Evolutionary conservation across 2,888 invertebrate genomes (phyloP).

Genomic region (Callinectes sapidus): DNA sequence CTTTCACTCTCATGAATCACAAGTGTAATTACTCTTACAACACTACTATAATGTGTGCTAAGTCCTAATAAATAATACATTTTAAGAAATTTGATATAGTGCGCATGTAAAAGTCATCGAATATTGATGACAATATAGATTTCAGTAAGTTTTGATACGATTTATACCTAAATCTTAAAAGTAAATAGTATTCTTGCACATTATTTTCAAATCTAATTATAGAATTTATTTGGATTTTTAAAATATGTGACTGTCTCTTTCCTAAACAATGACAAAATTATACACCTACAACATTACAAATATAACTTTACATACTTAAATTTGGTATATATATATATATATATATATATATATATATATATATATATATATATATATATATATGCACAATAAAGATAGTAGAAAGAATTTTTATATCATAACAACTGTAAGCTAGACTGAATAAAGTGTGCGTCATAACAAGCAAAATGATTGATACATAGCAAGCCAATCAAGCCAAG

Average conservation of each 20-base stretch:
- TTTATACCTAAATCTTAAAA: too few relatives aligned
- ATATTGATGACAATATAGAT: background rate
- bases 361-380: constrained; percentile 33
- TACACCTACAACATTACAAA: too few relatives aligned
- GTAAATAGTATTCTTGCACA: too few relatives aligned
- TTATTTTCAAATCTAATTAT: background rate
- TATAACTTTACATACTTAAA: too few relatives aligned
- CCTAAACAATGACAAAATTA: background rate
- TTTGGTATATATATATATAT: background rate
- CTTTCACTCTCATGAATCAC: background rate
- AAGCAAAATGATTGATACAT: background rate
- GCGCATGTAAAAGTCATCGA: background rate
- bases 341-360: constrained; percentile 7
- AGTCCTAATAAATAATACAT: background rate
- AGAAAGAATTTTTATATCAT: background rate
- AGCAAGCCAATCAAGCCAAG: background rate
- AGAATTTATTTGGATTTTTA: background rate
- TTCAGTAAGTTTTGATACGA: too few relatives aligned
- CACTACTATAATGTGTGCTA: background rate
- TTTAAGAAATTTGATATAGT: background rate
- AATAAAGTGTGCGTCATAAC: background rate
- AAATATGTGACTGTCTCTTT: background rate
- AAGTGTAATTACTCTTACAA: background rate
- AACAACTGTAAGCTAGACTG: too few relatives aligned
- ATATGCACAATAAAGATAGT: background rate